phyloP scores from a whole-genome alignment of 2,888 invertebrate species.

The Latrodectus elegans region DNA sequence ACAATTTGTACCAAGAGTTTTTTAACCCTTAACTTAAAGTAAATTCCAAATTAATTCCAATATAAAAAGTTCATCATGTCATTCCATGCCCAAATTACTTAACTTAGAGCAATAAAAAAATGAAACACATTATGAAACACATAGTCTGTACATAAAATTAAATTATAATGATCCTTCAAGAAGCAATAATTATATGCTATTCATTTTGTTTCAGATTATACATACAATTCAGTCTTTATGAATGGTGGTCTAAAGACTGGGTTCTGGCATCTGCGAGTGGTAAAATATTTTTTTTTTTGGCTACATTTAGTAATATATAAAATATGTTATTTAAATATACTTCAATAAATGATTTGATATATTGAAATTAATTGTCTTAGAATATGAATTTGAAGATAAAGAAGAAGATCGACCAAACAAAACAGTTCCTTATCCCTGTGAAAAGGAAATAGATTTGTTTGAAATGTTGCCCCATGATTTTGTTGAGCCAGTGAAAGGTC shows the following conservation, averaged over 20 bases:
- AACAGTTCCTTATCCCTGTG: constrained; percentile 89
- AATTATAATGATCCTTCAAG: too few species aligned
- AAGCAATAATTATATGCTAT: too few species aligned
- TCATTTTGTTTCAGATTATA: constrained; percentile 54
- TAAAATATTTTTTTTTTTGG: constrained; percentile 10
- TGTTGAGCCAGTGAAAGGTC: constrained; percentile 67
- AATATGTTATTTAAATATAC: not conserved
- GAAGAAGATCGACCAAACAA: constrained; percentile 76
- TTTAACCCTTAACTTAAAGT: too few species aligned
- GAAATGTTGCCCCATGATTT: constrained; percentile 70
- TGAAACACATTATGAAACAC: too few species aligned
- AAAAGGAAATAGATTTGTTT: constrained; percentile 84
- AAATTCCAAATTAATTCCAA: too few species aligned
- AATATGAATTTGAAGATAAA: constrained; percentile 50
- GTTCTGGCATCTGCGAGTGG: constrained; percentile 55
- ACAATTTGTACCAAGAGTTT: too few species aligned
- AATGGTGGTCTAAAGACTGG: constrained; percentile 67
- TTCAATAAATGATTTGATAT: not conserved
- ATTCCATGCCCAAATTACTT: too few species aligned
- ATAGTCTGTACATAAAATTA: too few species aligned
- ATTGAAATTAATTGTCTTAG: constrained; percentile 22
- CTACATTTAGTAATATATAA: not conserved
- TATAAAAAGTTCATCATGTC: too few species aligned
- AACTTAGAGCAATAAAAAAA: too few species aligned
- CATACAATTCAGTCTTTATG: constrained; percentile 66